These are phyloP conservation scores for Oceanodroma tethys DNA, from an alignment of 2,113 vertebrate genomes.

Conservation along the genomic window DNA sequence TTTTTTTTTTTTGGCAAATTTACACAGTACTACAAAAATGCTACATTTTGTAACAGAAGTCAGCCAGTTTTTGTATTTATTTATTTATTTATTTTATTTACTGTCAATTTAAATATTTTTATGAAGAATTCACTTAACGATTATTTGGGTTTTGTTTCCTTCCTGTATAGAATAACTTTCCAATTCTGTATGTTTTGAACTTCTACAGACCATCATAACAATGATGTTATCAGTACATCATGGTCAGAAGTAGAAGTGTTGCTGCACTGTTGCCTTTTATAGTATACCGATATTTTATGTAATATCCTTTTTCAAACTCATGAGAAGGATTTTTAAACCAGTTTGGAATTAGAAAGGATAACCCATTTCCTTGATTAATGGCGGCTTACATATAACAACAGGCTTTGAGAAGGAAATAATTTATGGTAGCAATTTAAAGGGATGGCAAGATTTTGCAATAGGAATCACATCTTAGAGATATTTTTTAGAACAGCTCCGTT, in stretches of 20 bases:
- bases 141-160: not conserved
- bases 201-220: not conserved
- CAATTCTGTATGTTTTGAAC: not conserved
- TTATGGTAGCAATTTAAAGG: constrained; percentile 49
- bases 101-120: not conserved
- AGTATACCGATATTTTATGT: not conserved
- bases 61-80: not conserved
- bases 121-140: not conserved
- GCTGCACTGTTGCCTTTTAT: not conserved
- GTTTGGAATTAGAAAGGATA: constrained; percentile 55
- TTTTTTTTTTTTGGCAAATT: not conserved
- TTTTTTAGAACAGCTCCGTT: constrained; percentile 23
- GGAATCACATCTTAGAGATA: constrained; percentile 11
- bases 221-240: not conserved
- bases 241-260: not conserved
- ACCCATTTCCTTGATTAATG: constrained; percentile 59
- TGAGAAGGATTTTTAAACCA: constrained; percentile 14
- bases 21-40: not conserved
- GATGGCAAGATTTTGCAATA: constrained; percentile 31
- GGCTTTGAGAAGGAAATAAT: constrained; percentile 42
- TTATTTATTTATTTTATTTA: not conserved
- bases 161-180: not conserved
- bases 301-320: not conserved
- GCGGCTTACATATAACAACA: constrained; percentile 14
- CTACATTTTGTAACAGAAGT: not conserved